phyloP scores from a whole-genome alignment of 2,113 vertebrate genomes.

The Pelvicachromis taeniatus region DNA sequence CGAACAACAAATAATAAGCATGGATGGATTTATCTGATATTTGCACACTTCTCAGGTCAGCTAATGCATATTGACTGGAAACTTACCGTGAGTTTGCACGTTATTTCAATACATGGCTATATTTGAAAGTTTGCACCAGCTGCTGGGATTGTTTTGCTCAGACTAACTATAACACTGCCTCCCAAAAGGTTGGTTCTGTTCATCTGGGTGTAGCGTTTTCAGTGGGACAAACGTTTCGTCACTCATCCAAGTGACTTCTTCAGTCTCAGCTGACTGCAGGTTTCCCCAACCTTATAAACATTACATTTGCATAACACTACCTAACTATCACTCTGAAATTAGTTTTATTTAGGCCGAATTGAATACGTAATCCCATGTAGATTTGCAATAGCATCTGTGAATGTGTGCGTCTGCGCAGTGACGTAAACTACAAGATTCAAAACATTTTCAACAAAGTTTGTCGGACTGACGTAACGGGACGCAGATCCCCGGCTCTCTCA shows the following conservation, averaged over 20 bases:
- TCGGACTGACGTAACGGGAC: not conserved
- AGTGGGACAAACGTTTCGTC: too few species aligned
- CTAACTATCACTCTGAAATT: not conserved
- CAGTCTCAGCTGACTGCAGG: too few species aligned
- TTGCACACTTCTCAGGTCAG: not conserved
- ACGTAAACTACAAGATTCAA: not conserved
- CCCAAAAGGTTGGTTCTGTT: too few species aligned
- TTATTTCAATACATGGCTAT: not conserved
- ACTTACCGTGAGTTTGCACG: not conserved
- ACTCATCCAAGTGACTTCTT: too few species aligned
- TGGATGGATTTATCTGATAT: not conserved
- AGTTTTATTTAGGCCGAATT: not conserved
- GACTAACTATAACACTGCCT: not conserved
- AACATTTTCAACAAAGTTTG: not conserved
- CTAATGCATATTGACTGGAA: not conserved
- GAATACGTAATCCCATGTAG: not conserved
- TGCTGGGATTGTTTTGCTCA: not conserved
- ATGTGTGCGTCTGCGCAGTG: not conserved
- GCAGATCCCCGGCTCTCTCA: conserved; percentile 9
- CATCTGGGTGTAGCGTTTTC: too few species aligned
- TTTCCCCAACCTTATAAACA: too few species aligned
- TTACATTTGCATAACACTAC: too few species aligned
- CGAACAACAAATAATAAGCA: not conserved
- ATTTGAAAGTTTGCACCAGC: not conserved
- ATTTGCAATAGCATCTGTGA: accelerated